Conservation (phyloP, 2,113 vertebrate species). For the Chunga burmeisteri region DNA sequence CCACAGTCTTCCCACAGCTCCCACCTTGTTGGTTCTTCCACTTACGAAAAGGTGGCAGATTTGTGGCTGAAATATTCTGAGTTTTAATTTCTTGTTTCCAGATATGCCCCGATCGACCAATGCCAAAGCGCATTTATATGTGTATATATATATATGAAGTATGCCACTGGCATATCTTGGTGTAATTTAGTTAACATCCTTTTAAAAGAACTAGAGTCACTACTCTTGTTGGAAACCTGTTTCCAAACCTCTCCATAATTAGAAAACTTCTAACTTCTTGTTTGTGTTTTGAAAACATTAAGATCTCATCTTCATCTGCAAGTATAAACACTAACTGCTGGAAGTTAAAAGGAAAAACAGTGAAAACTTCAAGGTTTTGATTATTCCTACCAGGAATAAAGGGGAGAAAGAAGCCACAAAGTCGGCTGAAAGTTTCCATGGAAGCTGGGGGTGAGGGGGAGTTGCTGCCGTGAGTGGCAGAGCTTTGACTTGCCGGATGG, state of each 20-base stretch:
- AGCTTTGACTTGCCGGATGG: neutral
- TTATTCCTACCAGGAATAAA: neutral
- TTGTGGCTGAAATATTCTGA: neutral
- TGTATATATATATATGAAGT: neutral
- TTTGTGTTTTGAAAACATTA: neutral
- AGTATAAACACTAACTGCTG: neutral
- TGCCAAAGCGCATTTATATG: neutral
- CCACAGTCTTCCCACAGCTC: neutral
- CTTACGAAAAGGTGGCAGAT: neutral
- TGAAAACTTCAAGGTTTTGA: neutral
- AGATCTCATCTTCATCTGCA: neutral
- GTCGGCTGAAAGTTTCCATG: neutral
- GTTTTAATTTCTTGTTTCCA: neutral
- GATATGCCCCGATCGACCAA: neutral
- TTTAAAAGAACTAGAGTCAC: neutral
- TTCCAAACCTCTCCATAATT: neutral
- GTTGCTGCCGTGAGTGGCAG: rapidly evolving
- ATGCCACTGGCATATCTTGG: neutral
- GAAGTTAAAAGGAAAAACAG: neutral
- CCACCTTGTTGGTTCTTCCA: neutral
- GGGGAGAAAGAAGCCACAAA: neutral
- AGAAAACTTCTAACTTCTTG: neutral
- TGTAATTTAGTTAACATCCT: neutral
- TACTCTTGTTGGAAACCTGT: neutral
- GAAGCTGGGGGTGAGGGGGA: neutral